phyloP scores from a whole-genome alignment of 2,113 vertebrate species.

The Antigone vipio region DNA sequence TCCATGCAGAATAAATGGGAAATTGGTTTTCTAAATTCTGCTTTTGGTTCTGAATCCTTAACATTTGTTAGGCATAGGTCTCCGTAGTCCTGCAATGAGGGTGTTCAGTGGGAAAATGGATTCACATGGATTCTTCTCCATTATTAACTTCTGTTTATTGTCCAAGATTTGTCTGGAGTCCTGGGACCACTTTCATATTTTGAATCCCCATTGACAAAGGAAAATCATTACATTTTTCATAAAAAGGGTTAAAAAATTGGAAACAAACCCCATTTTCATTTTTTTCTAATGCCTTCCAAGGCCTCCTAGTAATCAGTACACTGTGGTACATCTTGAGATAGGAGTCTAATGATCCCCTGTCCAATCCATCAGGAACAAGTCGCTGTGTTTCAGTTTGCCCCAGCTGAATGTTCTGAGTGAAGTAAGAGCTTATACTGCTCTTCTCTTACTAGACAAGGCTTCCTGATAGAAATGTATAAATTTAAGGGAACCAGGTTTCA shows the following conservation, averaged over 20 bases:
- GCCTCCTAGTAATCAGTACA: neutral
- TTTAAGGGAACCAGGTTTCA: neutral
- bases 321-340: neutral
- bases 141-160: neutral
- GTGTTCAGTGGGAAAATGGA: neutral
- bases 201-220: neutral
- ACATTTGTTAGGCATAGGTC: neutral
- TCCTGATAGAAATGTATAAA: neutral
- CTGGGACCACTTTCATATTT: neutral
- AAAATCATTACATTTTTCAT: neutral
- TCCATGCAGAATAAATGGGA: neutral
- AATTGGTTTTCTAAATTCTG: neutral
- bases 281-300: neutral
- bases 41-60: neutral
- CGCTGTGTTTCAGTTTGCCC: neutral
- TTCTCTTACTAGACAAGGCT: neutral
- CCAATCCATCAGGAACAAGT: neutral
- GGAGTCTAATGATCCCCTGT: neutral
- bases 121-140: neutral
- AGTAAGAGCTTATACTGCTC: neutral
- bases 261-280: neutral
- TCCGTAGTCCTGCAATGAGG: neutral
- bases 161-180: neutral
- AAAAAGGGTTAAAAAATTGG: neutral
- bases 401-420: neutral